phyloP scores from a whole-genome alignment of 2,797 vertebrate genomes.

The Adelosebastes latens region DNA sequence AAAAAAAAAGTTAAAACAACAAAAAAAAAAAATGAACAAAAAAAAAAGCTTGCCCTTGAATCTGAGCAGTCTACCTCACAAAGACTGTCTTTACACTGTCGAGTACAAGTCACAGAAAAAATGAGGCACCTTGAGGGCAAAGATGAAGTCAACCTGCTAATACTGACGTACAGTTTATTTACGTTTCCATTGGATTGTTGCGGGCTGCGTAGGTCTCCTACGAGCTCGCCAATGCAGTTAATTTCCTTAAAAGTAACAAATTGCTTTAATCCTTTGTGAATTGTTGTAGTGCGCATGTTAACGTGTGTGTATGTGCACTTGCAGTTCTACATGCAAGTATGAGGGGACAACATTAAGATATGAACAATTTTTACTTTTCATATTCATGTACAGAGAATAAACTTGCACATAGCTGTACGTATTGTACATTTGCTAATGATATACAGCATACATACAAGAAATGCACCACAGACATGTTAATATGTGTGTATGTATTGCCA shows the following conservation, averaged over 20 bases:
- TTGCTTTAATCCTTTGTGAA: conserved; percentile 83
- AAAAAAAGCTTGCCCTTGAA: conserved; percentile 89
- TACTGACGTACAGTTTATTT: conserved; percentile 87
- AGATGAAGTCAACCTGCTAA: conserved; percentile 87
- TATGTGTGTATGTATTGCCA: conserved; percentile 87
- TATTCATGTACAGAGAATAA: conserved; percentile 83
- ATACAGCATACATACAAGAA: conserved; percentile 78
- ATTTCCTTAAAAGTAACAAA: conserved; percentile 68
- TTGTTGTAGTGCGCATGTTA: conserved; percentile 81
- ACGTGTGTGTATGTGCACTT: conserved; percentile 80
- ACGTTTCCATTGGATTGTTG: conserved; percentile 87
- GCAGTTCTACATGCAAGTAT: conserved; percentile 77
- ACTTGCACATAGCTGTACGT: conserved; percentile 86
- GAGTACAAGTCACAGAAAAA: conserved; percentile 88
- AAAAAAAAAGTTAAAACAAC: conserved; percentile 63
- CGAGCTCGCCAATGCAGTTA: conserved; percentile 80
- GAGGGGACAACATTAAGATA: conserved; percentile 71
- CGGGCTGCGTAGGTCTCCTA: conserved; percentile 89
- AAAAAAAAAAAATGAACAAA: conserved; percentile 15
- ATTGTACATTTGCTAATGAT: conserved; percentile 86
- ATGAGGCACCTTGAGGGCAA: conserved; percentile 86
- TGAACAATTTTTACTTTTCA: conserved; percentile 81
- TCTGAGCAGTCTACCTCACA: conserved; percentile 97
- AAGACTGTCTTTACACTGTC: conserved; percentile 98
- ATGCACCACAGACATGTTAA: conserved; percentile 85